phyloP scores from a whole-genome alignment of 2,797 vertebrate genomes.

The Gymnopithys bicolor region DNA sequence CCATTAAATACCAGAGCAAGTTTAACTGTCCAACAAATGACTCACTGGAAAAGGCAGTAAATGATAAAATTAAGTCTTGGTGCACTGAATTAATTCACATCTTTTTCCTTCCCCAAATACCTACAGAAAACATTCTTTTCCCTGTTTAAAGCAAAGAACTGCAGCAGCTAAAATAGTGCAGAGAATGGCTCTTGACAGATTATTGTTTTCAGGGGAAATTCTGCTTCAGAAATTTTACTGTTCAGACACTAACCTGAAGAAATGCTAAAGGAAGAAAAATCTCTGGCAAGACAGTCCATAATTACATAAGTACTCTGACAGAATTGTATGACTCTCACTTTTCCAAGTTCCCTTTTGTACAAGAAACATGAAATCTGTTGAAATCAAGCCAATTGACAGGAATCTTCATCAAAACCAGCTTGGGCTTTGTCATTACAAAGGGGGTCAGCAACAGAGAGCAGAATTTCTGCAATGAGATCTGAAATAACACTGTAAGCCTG shows the following conservation, averaged over 20 bases:
- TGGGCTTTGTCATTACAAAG: not conserved
- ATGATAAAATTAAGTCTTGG: not conserved
- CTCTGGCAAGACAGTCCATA: not conserved
- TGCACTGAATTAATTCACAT: not conserved
- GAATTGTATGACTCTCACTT: not conserved
- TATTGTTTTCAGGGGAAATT: not conserved
- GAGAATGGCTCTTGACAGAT: not conserved
- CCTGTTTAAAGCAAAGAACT: not conserved
- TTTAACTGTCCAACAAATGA: constrained; percentile 3
- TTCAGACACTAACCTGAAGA: not conserved
- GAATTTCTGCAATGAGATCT: not conserved
- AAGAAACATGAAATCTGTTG: not conserved
- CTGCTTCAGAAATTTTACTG: not conserved
- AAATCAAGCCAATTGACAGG: not conserved
- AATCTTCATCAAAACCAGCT: not conserved
- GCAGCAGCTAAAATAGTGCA: not conserved
- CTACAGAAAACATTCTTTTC: not conserved
- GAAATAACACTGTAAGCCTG: not conserved
- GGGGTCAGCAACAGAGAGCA: not conserved
- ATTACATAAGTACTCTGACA: not conserved
- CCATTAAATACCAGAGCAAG: not conserved
- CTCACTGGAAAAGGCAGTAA: constrained; percentile 8
- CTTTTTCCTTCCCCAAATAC: not conserved
- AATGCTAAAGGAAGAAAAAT: not conserved
- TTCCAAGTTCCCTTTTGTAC: not conserved